Base-by-base conservation (phyloP, 2,113 vertebrate species). In the Pogonocichla stellata region DNA sequence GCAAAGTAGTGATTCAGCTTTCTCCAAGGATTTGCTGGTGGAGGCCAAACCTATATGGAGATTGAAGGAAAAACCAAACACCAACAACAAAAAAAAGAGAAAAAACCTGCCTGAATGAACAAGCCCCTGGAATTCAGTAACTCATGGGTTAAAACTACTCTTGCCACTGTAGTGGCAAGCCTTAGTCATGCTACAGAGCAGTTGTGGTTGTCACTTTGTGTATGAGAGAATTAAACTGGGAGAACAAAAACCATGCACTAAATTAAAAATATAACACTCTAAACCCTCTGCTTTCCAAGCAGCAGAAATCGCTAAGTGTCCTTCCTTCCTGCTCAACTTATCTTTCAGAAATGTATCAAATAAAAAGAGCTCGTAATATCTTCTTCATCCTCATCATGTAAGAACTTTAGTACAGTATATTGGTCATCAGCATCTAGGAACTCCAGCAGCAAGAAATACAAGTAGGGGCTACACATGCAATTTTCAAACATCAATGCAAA, bases 1-100 rank as follows among this genome's bases (percentile, higher is more conserved):
- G 85, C 82, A 96, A 93, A 83, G 67, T 2, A 90, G 81, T 53
- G 83, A 69, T 70, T 88, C 74, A 80, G 90, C 62, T 56, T 90
- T 77, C 61, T 85, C 54, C 40, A 31, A 85, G 38, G 80, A 90
- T 95, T 92, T 95, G 42, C 71, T 90, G 20, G 17, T 61, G 13
- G 42, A 93, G 38, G 26, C 34, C 15, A 78, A 93, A 93, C 12
- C 26, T 66, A 33, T 53, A 36, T 7, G 48, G 50, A 91, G 19
- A 75, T 0, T 56, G 28, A 24, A 77, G 31, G 19, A 9, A 14
- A 72, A 65, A 28, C 40, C 15, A 45, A 36, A 51, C 24, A 11
- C 8, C 42, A 36, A 12, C 13, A 56, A 42, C 9, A 14, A 31
- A 2, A 33, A 75, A 5, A 1, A 19, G 26, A 10, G 3, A 33